A percentile compares a stretch with the other conserved stretches of the same genome.
Conservation (phyloP, 2,888 invertebrate genomes). For the Sipha maydis region DNA sequence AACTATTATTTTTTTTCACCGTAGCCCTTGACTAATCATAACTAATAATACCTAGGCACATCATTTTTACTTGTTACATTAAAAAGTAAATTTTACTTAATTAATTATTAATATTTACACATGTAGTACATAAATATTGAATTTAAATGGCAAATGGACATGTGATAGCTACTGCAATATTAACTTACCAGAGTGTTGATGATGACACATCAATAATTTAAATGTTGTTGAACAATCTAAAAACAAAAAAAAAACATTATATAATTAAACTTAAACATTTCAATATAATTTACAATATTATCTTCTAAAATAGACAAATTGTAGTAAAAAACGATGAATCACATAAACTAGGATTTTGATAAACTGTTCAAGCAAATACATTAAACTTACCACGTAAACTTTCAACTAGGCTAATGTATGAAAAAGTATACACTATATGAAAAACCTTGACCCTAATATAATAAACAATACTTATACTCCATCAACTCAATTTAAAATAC, state of each 20-base stretch:
- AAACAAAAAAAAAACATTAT: neutral
- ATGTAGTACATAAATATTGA: neutral
- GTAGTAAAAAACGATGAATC: neutral
- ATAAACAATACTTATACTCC: constrained; percentile 18
- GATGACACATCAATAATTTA: constrained; percentile 59
- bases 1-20: no score
- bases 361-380: neutral
- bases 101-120: neutral
- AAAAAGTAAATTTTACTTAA: neutral
- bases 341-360: no score
- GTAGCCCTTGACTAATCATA: no score
- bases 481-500: neutral
- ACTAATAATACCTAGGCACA: no score
- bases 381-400: constrained; percentile 21
- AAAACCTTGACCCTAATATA: constrained; percentile 57
- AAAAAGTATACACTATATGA: neutral
- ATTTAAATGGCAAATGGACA: neutral
- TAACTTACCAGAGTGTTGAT: constrained; percentile 52
- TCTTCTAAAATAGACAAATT: neutral
- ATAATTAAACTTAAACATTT: neutral
- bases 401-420: neutral
- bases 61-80: no score
- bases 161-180: neutral
- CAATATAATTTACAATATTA: neutral
- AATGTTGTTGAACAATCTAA: constrained; percentile 41